A percentile compares a stretch with the other conserved stretches of the same genome.
Evolutionary conservation across 2,888 invertebrate genomes (phyloP).

Genomic region (Incurvaria masculella): DNA sequence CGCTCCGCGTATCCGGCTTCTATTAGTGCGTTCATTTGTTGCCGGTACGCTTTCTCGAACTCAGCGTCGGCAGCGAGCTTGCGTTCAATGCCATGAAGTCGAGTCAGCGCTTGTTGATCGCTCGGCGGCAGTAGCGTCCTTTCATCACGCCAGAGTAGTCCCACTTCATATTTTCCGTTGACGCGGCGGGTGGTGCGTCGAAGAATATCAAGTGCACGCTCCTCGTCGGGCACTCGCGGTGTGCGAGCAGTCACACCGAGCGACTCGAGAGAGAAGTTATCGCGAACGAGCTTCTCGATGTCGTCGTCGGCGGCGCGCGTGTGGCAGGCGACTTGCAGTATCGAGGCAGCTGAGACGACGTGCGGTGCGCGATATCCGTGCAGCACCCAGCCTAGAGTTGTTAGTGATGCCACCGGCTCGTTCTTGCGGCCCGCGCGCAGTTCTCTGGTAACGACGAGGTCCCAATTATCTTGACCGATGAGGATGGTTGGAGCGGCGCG

Average conservation of each 20-base stretch:
- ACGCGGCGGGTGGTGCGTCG: conserved; percentile 1
- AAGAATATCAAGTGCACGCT: conserved; percentile 4
- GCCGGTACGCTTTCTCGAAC: conserved; percentile 5
- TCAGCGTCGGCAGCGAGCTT: conserved; percentile 6
- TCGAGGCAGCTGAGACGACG: no score
- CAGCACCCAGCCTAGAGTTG: conserved; percentile 7
- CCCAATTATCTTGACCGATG: conserved; percentile 12
- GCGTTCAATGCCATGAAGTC: conserved; percentile 6
- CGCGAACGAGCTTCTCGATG: not conserved
- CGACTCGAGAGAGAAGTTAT: not conserved
- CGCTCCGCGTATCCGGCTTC: conserved; percentile 12
- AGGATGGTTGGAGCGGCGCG: conserved; percentile 4
- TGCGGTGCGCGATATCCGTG: conserved; percentile 1
- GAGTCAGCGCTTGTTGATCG: conserved; percentile 1
- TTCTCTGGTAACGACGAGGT: conserved; percentile 1
- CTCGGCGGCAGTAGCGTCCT: conserved; percentile 7
- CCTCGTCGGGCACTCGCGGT: not conserved
- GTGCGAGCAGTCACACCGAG: not conserved
- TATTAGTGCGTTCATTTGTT: conserved; percentile 8
- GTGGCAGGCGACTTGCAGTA: not conserved
- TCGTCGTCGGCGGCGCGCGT: not conserved
- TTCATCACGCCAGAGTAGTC: conserved; percentile 11
- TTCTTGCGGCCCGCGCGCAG: conserved; percentile 1
- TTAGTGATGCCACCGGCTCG: conserved; percentile 10
- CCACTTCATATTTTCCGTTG: conserved; percentile 9